Percentiles rank a stretch among this genome's conserved stretches.
These are phyloP conservation scores for Australoheros scitulus DNA, from an alignment of 2,113 vertebrate genomes.

Conservation along the genomic window DNA sequence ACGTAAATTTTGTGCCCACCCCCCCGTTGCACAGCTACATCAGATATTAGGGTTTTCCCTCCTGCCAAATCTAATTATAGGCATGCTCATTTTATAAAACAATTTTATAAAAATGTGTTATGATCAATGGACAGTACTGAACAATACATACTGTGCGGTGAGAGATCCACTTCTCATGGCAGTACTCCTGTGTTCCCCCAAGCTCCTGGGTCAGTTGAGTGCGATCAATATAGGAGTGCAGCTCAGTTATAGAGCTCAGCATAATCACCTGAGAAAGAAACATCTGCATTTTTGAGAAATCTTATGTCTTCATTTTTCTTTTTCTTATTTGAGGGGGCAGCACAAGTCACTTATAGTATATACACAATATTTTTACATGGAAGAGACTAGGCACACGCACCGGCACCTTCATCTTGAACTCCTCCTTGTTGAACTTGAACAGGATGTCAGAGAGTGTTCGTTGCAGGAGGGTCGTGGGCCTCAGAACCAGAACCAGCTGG, in stretches of 20 bases:
- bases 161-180: conserved; percentile 93
- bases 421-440: conserved; percentile 95
- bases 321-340: neutral
- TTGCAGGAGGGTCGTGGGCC: conserved; percentile 91
- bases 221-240: conserved; percentile 93
- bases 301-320: neutral
- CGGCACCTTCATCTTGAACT: conserved; percentile 99
- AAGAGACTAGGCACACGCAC: conserved; percentile 75
- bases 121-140: neutral
- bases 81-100: neutral
- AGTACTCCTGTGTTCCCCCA: conserved; percentile 94
- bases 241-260: conserved; percentile 95
- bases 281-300: neutral
- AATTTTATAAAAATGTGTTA: neutral
- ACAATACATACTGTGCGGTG: conserved; percentile 88
- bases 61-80: neutral
- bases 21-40: neutral
- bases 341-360: neutral
- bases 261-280: conserved; percentile 89
- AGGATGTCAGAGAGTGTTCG: conserved; percentile 90
- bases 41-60: neutral
- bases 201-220: conserved; percentile 94
- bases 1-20: too few relatives aligned
- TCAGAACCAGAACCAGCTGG: conserved; percentile 93
- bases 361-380: neutral